Conservation (phyloP, 2,797 vertebrate genomes). For the Urosaurus nigricauda region DNA sequence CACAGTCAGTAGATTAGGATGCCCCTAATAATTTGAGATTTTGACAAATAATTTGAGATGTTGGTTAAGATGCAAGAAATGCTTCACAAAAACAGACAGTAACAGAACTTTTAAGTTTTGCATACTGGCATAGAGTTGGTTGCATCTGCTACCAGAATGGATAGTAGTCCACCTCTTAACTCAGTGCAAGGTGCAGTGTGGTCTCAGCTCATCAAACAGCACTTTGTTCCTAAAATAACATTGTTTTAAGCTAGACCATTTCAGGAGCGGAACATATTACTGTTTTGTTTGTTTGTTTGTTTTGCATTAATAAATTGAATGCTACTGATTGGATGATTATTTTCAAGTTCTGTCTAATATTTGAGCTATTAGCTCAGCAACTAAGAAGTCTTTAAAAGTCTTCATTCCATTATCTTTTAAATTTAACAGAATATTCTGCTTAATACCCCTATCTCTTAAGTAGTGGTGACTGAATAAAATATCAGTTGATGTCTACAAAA, state of each 20-base stretch:
- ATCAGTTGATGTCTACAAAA: constrained; percentile 67
- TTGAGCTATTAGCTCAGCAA: constrained; percentile 57
- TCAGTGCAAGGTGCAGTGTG: constrained; percentile 15
- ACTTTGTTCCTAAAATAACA: constrained; percentile 52
- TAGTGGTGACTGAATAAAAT: constrained; percentile 65
- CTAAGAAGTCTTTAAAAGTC: constrained; percentile 55
- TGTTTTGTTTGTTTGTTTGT: constrained; percentile 14
- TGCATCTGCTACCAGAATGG: constrained; percentile 34
- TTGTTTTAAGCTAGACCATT: constrained; percentile 58
- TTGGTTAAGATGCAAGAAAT: neutral
- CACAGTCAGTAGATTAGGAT: neutral
- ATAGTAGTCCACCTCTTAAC: constrained; percentile 41
- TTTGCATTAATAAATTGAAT: neutral
- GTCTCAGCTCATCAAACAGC: constrained; percentile 9
- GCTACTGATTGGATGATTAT: constrained; percentile 45
- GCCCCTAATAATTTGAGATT: neutral
- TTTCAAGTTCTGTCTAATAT: constrained; percentile 62
- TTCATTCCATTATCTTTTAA: constrained; percentile 62
- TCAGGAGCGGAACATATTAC: constrained; percentile 11
- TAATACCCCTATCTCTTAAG: constrained; percentile 67
- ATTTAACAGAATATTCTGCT: constrained; percentile 39
- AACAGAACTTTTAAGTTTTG: constrained; percentile 52
- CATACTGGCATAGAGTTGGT: neutral
- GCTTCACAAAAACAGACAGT: neutral
- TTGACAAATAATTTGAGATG: constrained; percentile 10